Conservation (phyloP, 2,888 invertebrate genomes). For the Theretra japonica region DNA sequence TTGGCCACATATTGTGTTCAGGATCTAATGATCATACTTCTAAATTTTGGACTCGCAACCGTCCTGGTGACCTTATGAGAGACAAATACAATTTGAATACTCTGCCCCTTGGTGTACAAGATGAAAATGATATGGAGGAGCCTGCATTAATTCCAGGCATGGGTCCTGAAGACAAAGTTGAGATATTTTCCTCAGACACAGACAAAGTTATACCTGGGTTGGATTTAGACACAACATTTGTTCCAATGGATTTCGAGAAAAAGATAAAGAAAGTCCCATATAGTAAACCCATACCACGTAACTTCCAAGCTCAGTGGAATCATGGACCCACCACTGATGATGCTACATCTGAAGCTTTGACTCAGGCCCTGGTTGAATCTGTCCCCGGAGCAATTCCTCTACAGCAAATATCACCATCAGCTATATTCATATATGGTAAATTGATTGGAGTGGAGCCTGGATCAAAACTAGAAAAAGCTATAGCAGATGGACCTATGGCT, state of each 20-base stretch:
- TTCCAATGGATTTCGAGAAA: constrained; percentile 88
- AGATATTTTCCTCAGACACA: constrained; percentile 86
- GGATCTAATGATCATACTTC: constrained; percentile 99
- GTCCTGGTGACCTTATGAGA: constrained; percentile 99
- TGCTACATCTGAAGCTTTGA: constrained; percentile 85
- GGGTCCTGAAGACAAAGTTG: constrained; percentile 98
- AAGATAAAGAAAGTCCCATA: constrained; percentile 95
- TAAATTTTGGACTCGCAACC: constrained; percentile 99
- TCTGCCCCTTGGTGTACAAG: constrained; percentile 90
- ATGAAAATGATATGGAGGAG: constrained; percentile 87
- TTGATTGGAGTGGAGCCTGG: constrained; percentile 91
- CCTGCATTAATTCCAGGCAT: constrained; percentile 96
- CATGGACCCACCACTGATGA: constrained; percentile 87
- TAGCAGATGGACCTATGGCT: constrained; percentile 90
- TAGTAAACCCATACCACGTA: constrained; percentile 97
- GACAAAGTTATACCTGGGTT: constrained; percentile 92
- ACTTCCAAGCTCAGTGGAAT: constrained; percentile 99
- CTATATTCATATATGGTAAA: constrained; percentile 93
- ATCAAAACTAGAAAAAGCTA: constrained; percentile 90
- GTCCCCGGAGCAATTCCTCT: constrained; percentile 92
- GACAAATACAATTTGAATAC: constrained; percentile 99
- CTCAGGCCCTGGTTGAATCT: constrained; percentile 89
- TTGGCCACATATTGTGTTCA: constrained; percentile 99
- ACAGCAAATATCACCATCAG: constrained; percentile 90
- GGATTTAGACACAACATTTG: constrained; percentile 89